These are phyloP conservation scores for Istiophorus platypterus DNA, from an alignment of 2,113 vertebrate species.

Conservation along the genomic window DNA sequence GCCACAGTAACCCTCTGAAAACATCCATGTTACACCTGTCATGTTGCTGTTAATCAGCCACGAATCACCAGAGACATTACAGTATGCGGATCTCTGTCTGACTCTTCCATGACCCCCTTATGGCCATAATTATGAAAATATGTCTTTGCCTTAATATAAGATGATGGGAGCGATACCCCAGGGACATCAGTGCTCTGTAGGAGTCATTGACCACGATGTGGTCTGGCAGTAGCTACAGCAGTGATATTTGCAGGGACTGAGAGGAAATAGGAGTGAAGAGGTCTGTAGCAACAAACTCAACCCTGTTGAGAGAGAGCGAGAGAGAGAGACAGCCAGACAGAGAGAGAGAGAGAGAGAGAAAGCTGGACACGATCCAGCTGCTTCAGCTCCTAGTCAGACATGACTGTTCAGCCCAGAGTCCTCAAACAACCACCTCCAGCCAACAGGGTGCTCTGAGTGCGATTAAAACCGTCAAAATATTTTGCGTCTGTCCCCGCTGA, in stretches of 20 bases:
- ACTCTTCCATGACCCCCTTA: constrained; percentile 48
- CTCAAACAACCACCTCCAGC: constrained; percentile 44
- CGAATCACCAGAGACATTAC: constrained; percentile 52
- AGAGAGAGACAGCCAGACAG: constrained; percentile 5
- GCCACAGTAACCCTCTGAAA: constrained; percentile 29
- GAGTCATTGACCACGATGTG: constrained; percentile 35
- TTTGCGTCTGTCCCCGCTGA: constrained; percentile 41
- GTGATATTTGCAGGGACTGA: constrained; percentile 41
- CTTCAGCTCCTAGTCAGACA: constrained; percentile 29
- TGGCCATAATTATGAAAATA: constrained; percentile 58
- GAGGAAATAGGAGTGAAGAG: constrained; percentile 6
- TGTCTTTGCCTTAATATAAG: constrained; percentile 42
- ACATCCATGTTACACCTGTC: constrained; percentile 23
- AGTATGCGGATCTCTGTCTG: constrained; percentile 49
- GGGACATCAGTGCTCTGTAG: constrained; percentile 22
- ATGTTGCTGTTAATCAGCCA: constrained; percentile 27
- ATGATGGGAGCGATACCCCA: constrained; percentile 50
- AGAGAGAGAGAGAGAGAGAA: background rate
- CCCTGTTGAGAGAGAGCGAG: background rate
- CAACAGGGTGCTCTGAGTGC: background rate
- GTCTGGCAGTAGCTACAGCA: constrained; percentile 49
- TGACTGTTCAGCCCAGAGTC: constrained; percentile 41
- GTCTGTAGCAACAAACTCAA: constrained; percentile 15
- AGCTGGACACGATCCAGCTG: constrained; percentile 31
- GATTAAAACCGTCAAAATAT: constrained; percentile 65